phyloP scores from a whole-genome alignment of 2,797 vertebrate genomes.

The Heliangelus exortis region DNA sequence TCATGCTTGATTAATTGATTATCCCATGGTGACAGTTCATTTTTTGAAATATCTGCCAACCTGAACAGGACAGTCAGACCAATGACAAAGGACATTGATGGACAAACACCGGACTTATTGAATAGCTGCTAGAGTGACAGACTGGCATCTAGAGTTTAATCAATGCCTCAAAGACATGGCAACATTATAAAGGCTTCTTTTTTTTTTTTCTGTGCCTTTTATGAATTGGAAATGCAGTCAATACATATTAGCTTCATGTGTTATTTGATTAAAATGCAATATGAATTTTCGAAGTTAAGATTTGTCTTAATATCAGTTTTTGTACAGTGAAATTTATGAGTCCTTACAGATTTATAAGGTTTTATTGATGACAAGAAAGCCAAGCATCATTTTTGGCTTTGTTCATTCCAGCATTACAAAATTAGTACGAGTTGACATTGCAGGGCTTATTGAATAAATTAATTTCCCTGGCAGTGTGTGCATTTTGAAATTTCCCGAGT shows the following conservation, averaged over 20 bases:
- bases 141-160: conserved; percentile 55
- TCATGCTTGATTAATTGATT: conserved; percentile 73
- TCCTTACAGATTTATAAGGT: conserved; percentile 31
- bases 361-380: conserved; percentile 39
- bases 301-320: not conserved
- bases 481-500: conserved; percentile 46
- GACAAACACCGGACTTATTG: conserved; percentile 44
- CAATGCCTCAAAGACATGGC: conserved; percentile 45
- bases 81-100: conserved; percentile 58
- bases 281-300: conserved; percentile 12
- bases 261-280: conserved; percentile 41
- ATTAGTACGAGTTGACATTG: conserved; percentile 36
- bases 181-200: not conserved
- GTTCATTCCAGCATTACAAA: conserved; percentile 47
- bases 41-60: conserved; percentile 60
- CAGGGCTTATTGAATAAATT: conserved; percentile 49
- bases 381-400: conserved; percentile 44
- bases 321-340: not conserved
- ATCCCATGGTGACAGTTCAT: conserved; percentile 51
- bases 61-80: conserved; percentile 39
- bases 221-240: conserved; percentile 72
- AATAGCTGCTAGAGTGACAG: conserved; percentile 59
- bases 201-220: conserved; percentile 56
- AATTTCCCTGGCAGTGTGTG: conserved; percentile 30
- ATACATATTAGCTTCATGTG: conserved; percentile 55